Percentiles rank a stretch among this genome's conserved stretches.
phyloP scores from a whole-genome alignment of 2,797 vertebrate genomes.

The Decapterus maruadsi region DNA sequence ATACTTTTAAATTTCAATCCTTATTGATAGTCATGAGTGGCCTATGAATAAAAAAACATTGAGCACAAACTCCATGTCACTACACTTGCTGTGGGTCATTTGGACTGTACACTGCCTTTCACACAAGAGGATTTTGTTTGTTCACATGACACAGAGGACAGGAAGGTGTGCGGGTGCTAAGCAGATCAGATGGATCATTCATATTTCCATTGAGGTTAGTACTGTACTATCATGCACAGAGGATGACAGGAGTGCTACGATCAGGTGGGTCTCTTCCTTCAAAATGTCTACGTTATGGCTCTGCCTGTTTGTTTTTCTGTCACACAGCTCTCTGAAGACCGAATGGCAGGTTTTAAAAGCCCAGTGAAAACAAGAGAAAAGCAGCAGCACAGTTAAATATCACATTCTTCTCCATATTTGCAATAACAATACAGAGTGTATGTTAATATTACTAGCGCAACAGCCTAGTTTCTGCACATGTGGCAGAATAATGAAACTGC shows the following conservation, averaged over 20 bases:
- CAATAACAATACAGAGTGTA: not conserved
- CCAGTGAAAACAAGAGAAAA: not conserved
- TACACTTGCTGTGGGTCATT: not conserved
- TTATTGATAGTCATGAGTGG: not conserved
- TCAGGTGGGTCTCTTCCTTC: constrained; percentile 68
- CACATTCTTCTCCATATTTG: not conserved
- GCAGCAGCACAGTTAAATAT: not conserved
- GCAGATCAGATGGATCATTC: constrained; percentile 63
- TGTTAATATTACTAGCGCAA: not conserved
- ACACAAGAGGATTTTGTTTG: constrained; percentile 53
- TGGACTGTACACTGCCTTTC: constrained; percentile 1
- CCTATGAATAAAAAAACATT: too few relatives aligned
- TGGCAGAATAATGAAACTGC: not conserved
- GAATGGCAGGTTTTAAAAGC: not conserved
- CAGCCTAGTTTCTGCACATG: not conserved
- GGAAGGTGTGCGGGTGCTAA: constrained; percentile 60
- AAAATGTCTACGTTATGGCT: not conserved
- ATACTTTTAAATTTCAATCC: not conserved
- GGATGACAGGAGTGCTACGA: constrained; percentile 17
- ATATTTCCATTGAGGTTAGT: constrained; percentile 60
- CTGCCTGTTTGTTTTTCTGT: not conserved
- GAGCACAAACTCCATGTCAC: not conserved
- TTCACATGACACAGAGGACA: constrained; percentile 63
- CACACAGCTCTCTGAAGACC: not conserved
- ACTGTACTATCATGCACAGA: constrained; percentile 12